A percentile compares a stretch with the other conserved stretches of the same genome.
Evolutionary conservation across 2,113 vertebrate species (phyloP).

Genomic region (Etheostoma spectabile): DNA sequence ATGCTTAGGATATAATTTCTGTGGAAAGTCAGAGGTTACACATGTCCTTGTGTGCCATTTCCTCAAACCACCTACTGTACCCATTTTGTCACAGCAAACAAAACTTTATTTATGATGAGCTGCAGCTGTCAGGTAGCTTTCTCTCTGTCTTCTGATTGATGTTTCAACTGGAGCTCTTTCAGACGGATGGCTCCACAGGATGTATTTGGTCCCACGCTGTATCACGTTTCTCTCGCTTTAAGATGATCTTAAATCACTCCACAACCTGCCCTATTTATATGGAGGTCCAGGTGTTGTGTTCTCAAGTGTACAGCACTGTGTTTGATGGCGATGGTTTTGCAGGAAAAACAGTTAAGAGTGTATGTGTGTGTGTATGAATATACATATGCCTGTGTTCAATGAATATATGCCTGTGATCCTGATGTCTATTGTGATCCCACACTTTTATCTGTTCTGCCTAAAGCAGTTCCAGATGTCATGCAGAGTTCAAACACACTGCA

Average conservation of each 20-base stretch:
- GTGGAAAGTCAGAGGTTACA: neutral
- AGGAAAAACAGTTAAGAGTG: slow-evolving; percentile 3
- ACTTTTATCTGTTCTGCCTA: slow-evolving; percentile 53
- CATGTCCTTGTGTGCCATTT: neutral
- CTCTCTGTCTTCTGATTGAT: slow-evolving; percentile 42
- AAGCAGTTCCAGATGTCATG: slow-evolving; percentile 57
- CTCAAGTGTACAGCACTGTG: neutral
- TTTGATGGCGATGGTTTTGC: slow-evolving; percentile 32
- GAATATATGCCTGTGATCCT: slow-evolving; percentile 30
- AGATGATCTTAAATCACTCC: slow-evolving; percentile 61
- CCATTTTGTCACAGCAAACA: slow-evolving; percentile 12
- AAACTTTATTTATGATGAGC: slow-evolving; percentile 40
- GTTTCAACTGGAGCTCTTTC: slow-evolving; percentile 67
- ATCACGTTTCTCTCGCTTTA: slow-evolving; percentile 64
- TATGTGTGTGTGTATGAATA: neutral
- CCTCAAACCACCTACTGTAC: neutral
- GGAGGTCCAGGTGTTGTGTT: slow-evolving; percentile 47
- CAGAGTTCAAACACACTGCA: slow-evolving; percentile 63
- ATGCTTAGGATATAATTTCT: neutral
- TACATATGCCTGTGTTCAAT: slow-evolving; percentile 15
- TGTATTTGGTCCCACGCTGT: slow-evolving; percentile 56
- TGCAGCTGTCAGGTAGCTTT: slow-evolving; percentile 66
- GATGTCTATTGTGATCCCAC: slow-evolving; percentile 35
- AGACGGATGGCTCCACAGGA: slow-evolving; percentile 58
- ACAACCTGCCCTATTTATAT: slow-evolving; percentile 44